phyloP scores from a whole-genome alignment of 2,113 vertebrate genomes.

The Taurulus bubalis region DNA sequence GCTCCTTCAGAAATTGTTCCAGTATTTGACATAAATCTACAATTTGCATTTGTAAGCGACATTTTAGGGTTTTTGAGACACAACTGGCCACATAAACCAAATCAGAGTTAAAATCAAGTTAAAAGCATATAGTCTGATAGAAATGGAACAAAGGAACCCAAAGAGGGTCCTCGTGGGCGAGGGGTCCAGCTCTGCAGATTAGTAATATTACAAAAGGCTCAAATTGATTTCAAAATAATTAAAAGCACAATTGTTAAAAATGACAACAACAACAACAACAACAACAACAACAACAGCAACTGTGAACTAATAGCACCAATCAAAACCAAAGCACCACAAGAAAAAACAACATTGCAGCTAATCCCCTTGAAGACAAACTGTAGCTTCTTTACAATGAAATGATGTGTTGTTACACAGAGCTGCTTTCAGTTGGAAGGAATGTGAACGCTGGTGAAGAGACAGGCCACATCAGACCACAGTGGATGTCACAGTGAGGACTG shows the following conservation, averaged over 20 bases:
- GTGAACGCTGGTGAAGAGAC: neutral
- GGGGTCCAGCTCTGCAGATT: slow-evolving; percentile 17
- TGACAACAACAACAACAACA: slow-evolving; percentile 24
- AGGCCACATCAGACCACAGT: slow-evolving; percentile 34
- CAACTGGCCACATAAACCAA: neutral
- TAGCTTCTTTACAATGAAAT: slow-evolving; percentile 39
- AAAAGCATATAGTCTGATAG: slow-evolving; percentile 4
- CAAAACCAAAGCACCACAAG: slow-evolving; percentile 77
- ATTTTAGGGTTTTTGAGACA: neutral
- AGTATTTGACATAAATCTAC: neutral
- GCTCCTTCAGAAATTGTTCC: neutral
- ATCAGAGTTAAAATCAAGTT: neutral
- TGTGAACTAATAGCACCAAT: slow-evolving; percentile 80
- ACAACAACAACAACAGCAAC: slow-evolving; percentile 51
- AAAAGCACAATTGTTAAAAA: slow-evolving; percentile 51
- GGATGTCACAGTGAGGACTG: slow-evolving; percentile 16
- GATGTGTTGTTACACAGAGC: slow-evolving; percentile 22
- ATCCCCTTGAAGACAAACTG: slow-evolving; percentile 21
- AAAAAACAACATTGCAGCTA: slow-evolving; percentile 42
- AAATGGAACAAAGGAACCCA: neutral
- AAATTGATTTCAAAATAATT: slow-evolving; percentile 34
- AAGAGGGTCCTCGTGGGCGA: neutral
- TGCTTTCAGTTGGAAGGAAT: slow-evolving; percentile 21
- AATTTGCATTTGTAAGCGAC: neutral
- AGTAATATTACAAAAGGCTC: slow-evolving; percentile 33